Evolutionary conservation across 2,888 invertebrate species (phyloP).

Genomic region (Trachelus tabidus): DNA sequence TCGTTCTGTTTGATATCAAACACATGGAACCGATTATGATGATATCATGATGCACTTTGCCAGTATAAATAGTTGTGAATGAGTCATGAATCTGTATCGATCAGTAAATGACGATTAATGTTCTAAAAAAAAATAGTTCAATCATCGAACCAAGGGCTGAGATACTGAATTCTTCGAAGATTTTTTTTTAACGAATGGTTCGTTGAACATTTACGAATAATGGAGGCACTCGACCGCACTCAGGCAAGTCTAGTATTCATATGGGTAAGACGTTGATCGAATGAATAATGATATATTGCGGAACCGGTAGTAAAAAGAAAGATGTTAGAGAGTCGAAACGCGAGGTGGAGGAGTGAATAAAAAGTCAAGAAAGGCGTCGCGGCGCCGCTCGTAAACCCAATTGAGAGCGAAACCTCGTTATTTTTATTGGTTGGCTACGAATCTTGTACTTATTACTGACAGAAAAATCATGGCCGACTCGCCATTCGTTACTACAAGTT

Average conservation of each 20-base stretch:
- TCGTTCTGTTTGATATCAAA: background rate
- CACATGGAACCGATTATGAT: background rate
- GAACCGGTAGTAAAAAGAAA: background rate
- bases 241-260: background rate
- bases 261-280: background rate
- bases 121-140: background rate
- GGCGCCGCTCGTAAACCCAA: background rate
- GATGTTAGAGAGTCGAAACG: background rate
- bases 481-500: background rate
- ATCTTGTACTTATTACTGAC: background rate
- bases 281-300: background rate
- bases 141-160: background rate
- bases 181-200: background rate
- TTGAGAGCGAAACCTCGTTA: background rate
- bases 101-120: background rate
- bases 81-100: background rate
- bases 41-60: background rate
- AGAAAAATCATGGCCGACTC: background rate
- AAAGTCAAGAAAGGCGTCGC: background rate
- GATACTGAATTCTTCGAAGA: background rate
- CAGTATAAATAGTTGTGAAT: background rate
- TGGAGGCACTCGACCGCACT: background rate
- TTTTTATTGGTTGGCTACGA: background rate
- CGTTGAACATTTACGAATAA: background rate
- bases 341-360: background rate